A percentile compares a stretch with the other conserved stretches of the same genome.
These are phyloP conservation scores for Corythoichthys intestinalis DNA, from an alignment of 2,113 vertebrate species.

Conservation along the genomic window DNA sequence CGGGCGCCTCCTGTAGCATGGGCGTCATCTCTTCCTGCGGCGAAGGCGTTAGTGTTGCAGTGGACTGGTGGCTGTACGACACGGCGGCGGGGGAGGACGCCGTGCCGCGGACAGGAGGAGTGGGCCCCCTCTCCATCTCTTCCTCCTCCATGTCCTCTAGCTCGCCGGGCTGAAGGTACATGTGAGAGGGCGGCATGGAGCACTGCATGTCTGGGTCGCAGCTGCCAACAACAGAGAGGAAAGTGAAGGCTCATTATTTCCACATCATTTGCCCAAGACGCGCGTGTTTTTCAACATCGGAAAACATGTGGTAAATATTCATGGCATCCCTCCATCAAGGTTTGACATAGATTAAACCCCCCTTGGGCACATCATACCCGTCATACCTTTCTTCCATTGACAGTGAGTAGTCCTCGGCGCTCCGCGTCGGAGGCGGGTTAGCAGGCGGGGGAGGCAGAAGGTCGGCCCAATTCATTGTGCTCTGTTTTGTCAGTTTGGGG, in stretches of 20 bases:
- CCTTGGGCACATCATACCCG: slow-evolving; percentile 15
- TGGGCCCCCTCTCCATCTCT: slow-evolving; percentile 89
- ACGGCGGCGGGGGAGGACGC: slow-evolving; percentile 95
- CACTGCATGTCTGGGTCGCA: slow-evolving; percentile 90
- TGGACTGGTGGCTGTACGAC: slow-evolving; percentile 98
- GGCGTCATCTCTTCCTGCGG: slow-evolving; percentile 96
- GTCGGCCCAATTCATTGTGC: slow-evolving; percentile 95
- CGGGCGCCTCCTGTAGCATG: slow-evolving; percentile 87
- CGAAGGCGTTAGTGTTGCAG: slow-evolving; percentile 94
- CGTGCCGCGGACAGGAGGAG: slow-evolving; percentile 89
- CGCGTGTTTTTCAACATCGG: slow-evolving; percentile 9
- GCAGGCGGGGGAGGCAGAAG: slow-evolving; percentile 91
- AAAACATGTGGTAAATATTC: slow-evolving; percentile 57
- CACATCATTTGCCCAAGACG: slow-evolving; percentile 37
- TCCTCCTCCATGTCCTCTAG: slow-evolving; percentile 82
- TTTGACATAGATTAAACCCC: slow-evolving; percentile 41
- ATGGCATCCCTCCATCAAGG: slow-evolving; percentile 45
- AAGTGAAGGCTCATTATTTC: slow-evolving; percentile 48
- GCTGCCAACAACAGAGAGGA: slow-evolving; percentile 63
- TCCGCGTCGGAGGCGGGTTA: slow-evolving; percentile 87
- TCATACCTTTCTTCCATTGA: slow-evolving; percentile 87
- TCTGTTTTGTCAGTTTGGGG: slow-evolving; percentile 89
- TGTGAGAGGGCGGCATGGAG: slow-evolving; percentile 87
- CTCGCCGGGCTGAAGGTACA: slow-evolving; percentile 96
- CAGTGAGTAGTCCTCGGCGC: slow-evolving; percentile 83